Conservation (phyloP, 2,888 invertebrate species). For the Lasioglossum villosulum region DNA sequence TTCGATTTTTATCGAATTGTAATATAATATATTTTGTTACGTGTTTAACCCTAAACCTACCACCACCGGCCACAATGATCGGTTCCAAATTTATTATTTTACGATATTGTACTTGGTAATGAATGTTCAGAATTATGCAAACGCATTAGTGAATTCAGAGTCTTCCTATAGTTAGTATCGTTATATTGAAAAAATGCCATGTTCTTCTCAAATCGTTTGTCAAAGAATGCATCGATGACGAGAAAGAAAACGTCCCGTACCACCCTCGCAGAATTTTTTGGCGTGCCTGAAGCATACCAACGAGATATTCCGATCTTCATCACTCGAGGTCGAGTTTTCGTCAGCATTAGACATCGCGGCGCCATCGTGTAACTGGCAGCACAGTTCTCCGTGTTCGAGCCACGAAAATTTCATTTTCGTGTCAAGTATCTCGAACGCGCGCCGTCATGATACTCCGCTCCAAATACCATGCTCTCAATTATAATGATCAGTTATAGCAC, state of each 20-base stretch:
- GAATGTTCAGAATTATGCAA: not conserved
- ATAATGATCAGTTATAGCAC: not conserved
- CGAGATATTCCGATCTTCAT: constrained; percentile 25
- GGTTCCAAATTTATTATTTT: too few relatives aligned
- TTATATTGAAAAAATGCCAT: not conserved
- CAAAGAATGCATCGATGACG: not conserved
- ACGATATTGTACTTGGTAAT: not conserved
- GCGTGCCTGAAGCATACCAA: not conserved
- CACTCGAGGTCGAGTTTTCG: constrained; percentile 26
- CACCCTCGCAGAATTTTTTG: not conserved
- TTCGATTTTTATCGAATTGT: not conserved
- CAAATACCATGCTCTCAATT: not conserved
- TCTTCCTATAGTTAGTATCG: not conserved
- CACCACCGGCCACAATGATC: too few relatives aligned
- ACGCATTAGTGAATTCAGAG: not conserved
- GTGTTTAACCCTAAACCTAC: too few relatives aligned
- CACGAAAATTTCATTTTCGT: constrained; percentile 29
- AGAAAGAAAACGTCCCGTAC: not conserved
- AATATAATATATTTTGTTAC: not conserved
- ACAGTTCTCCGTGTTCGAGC: constrained; percentile 20
- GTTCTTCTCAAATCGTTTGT: not conserved
- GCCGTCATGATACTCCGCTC: not conserved
- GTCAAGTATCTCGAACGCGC: constrained; percentile 1
- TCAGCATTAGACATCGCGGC: constrained; percentile 44
- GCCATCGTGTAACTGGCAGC: constrained; percentile 29